Base-by-base conservation (phyloP, 2,797 vertebrate genomes). In the Leptodactylus fallax region DNA sequence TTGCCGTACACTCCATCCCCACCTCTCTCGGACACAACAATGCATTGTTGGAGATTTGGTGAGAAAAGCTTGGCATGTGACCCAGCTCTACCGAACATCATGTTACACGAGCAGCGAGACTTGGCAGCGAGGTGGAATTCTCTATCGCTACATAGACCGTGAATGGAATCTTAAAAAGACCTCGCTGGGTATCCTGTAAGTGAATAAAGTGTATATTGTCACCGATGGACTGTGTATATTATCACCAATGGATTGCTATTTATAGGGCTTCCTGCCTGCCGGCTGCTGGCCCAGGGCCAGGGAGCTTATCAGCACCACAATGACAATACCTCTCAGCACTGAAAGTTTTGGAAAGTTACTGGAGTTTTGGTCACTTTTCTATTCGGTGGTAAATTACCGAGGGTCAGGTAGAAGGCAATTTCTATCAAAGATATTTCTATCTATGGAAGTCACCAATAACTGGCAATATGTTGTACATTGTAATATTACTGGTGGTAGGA, bases 291-390 rank as follows among this genome's bases (percentile, higher is more conserved):
- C 19, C 47, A 0, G 7, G 9, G 81, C 81, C 81, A 83, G 36
- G 67, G 49, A 58, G 65, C 81, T 58, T 36, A 36, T 83, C 53
- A 67, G 45, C 60, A 49, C 36, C 2, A 23, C 36, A 65, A 21
- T 53, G 81, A 72, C 65, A 72, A 45, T 45, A 27, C 10, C 27
- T 72, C 58, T 27, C 11, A 47, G 47, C 14, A 7, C 51, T 36
- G 53, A 72, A 72, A 83, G 65, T 71, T 83, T 83, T n/a, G 27
- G 65, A 83, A 83, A 83, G 53, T 71, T 83, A 83, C 67, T 72
- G 80, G 49, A 69, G 36, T 51, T 63, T 27, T 16, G 0, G 7
- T 12, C 55, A 12, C 16, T 79, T 19, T 81, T 49, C 4, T 21
- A 3, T 13, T 81, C 19, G 60, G 9, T 27, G 23, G 55, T 36